Evolutionary conservation across 2,888 invertebrate species (phyloP), one percentile per base, ranked within the genome.

Genomic region (Drosophila buzzatii): DNA sequence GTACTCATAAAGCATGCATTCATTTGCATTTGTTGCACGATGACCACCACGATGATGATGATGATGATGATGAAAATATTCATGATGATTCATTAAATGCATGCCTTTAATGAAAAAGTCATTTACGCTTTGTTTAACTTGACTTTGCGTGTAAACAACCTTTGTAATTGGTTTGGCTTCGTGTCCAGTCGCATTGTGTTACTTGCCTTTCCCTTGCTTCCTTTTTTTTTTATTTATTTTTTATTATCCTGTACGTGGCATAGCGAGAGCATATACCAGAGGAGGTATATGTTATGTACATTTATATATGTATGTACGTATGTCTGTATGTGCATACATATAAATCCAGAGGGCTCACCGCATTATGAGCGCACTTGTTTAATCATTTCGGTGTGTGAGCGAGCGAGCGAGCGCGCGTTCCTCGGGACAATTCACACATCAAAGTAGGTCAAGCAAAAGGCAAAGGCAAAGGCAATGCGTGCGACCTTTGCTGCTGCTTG

Each of bases 371-470:
- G 67, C 71, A 76, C 77, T 79, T 79, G 79, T 75, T 78, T 79
- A 79, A 79, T 79, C 65, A 62, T 59, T 67, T 71, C 35, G 60
- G 57, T 57, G 51, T 51, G 65, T 47, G 53, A 47, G 57, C 33
- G 57, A 14, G 37, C 52, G 60, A 27, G 51, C 42, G 72, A 57
- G 60, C 33, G 51, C 42, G 72, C 60, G 61, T 68, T 78, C 55
- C 77, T 78, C 74, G 67, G 79, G 88, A 87, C 82, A 87, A 82
- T 87, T 84, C 88, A 84, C 88, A 84, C 78, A 85, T 84, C 85
- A 82, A 84, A 84, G 88, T 84, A 84, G 84, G 84, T 84, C 84
- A 84, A 85, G 85, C 85, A 73, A 83, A 72, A 70, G 76, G 79
- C 79, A 55, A 59, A 61, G 58, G 57, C 79, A 68, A 76, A 61